These are phyloP conservation scores for Amphipoea oculea DNA, from an alignment of 2,888 invertebrate genomes.

Conservation along the genomic window DNA sequence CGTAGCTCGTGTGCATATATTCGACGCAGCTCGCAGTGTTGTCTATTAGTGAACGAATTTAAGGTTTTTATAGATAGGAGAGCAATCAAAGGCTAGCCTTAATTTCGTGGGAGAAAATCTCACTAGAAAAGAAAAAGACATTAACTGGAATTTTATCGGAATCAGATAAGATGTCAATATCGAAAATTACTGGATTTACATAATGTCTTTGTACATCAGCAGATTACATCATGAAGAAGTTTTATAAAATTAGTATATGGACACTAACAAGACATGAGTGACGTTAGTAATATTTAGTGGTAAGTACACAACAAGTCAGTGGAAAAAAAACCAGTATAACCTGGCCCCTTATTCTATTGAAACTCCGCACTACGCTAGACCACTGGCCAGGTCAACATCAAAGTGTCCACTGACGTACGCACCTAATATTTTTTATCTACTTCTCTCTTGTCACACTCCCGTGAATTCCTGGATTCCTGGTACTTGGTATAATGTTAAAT, in stretches of 20 bases:
- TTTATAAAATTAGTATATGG: constrained; percentile 4
- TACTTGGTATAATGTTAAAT: constrained; percentile 10
- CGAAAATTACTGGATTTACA: constrained; percentile 38
- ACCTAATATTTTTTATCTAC: not conserved
- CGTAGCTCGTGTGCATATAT: not conserved
- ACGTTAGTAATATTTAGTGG: not conserved
- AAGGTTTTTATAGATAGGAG: not conserved
- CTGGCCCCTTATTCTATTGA: not conserved
- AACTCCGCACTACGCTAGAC: not conserved
- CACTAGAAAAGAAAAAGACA: constrained; percentile 10
- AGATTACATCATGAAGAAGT: not conserved
- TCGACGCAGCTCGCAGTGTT: not conserved
- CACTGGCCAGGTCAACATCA: not conserved
- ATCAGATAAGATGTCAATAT: constrained; percentile 30
- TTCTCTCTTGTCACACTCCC: not conserved
- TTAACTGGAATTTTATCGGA: not conserved
- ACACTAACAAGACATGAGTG: constrained; percentile 7
- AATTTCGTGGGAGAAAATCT: not conserved
- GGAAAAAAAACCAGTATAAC: not conserved
- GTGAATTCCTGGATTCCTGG: constrained; percentile 5
- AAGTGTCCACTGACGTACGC: not conserved
- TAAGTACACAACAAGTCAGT: not conserved
- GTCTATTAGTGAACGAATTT: not conserved
- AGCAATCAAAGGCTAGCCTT: not conserved
- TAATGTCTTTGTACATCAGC: constrained; percentile 15